Base-by-base conservation (phyloP, 2,797 vertebrate genomes). In the Vespertilio murinus region DNA sequence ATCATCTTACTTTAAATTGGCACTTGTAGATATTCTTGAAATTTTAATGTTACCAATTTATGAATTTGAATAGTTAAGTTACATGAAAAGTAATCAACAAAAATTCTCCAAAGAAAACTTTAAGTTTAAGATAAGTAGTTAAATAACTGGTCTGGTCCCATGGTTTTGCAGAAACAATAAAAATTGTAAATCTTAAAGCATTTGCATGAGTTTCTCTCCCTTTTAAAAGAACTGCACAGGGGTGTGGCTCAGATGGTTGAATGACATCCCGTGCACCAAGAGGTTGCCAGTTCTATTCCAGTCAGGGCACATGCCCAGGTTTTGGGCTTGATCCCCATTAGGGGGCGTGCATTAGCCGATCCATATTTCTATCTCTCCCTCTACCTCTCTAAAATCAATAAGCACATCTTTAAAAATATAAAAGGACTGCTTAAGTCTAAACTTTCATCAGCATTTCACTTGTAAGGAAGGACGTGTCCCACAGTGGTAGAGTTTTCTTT, bases 151-250 rank as follows among this genome's bases (percentile, higher is more conserved):
- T 71, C 64, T 79, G 49, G 40, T 73, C 30, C 67, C 40, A n/a
- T 93, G 67, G 35, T 86, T 74, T 90, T 86, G n/a, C 47, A 92
- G 61, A 49, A 88, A 56, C 67, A 81, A 65, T 87, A 87, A 93
- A 79, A 87, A 82, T 54, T 90, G 7, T 84, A 70, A 35, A 71
- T 81, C 83, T 80, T 88, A 75, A 71, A 64, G 47, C 87, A 30
- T 65, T 77, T 42, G 59, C 8, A 20, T 81, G 30, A 40, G 28
- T 40, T 35, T 54, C 75, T 84, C n/a, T 30, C 3, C 10, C 56
- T 89, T 83, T 92, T 70, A 17, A 47, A 94, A 80, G 47, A 88
- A 56, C 61, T 64, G 61, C 61, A 14, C 30, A n/a, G 30, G 7
- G 61, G 61, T 64, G 61, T 64, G 30, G 61, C 61, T 64, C 61